A percentile compares a stretch with the other conserved stretches of the same genome.
Evolutionary conservation across 2,113 vertebrate species (phyloP).

Genomic region (Anguilla japonica): DNA sequence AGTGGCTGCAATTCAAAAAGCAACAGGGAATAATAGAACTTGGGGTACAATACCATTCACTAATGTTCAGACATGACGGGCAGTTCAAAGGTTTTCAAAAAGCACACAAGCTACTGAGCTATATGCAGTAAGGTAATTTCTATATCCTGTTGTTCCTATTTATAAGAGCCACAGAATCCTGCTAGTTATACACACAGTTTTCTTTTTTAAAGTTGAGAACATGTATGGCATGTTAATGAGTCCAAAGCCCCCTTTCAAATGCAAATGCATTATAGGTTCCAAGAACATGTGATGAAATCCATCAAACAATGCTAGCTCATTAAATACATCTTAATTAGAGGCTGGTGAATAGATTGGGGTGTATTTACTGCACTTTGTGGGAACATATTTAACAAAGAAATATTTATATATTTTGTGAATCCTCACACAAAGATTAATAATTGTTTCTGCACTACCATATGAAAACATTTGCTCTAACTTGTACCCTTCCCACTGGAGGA

Average conservation of each 20-base stretch:
- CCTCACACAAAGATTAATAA: neutral
- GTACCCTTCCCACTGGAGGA: too few species aligned
- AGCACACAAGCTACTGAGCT: neutral
- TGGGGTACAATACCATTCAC: neutral
- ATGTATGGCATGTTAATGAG: constrained; percentile 74
- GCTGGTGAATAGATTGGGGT: neutral
- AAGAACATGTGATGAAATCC: constrained; percentile 17
- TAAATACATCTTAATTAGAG: neutral
- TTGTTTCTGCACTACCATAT: neutral
- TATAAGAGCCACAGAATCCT: neutral
- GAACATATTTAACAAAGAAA: neutral
- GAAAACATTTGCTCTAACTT: neutral
- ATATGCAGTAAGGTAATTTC: neutral
- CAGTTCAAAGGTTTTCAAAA: neutral
- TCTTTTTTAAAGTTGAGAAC: constrained; percentile 48
- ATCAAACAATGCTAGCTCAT: neutral
- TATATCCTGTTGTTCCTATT: neutral
- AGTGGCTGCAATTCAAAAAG: constrained; percentile 21
- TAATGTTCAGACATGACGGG: neutral
- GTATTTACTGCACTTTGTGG: neutral
- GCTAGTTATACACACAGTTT: constrained; percentile 43
- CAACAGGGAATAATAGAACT: constrained; percentile 4
- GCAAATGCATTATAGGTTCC: constrained; percentile 60
- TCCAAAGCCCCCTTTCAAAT: constrained; percentile 60
- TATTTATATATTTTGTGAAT: neutral